Evolutionary conservation across 2,888 invertebrate genomes (phyloP).

Genomic region (Fissipunctia ypsillon): DNA sequence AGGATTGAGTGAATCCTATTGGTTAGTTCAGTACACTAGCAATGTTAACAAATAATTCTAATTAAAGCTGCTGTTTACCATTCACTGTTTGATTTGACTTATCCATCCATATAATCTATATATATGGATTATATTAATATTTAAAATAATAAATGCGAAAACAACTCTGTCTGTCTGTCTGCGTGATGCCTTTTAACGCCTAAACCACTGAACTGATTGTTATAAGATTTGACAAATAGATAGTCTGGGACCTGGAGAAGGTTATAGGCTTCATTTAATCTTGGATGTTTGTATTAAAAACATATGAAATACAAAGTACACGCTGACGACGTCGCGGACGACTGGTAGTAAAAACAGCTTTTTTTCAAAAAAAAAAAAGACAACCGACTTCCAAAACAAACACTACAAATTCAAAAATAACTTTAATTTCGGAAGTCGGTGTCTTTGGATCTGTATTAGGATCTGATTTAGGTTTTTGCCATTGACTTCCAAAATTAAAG

Average conservation of each 20-base stretch:
- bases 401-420: no score
- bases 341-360: background rate
- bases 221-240: background rate
- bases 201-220: background rate
- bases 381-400: no score
- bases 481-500: no score
- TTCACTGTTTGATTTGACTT: background rate
- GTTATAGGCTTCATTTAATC: background rate
- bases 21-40: background rate
- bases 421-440: no score
- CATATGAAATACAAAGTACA: background rate
- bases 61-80: background rate
- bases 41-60: background rate
- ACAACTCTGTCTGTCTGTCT: background rate
- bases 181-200: background rate
- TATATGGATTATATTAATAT: no score
- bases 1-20: constrained; percentile 19
- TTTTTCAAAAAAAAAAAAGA: no score
- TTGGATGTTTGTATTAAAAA: background rate
- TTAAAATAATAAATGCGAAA: background rate
- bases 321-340: background rate
- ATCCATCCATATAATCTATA: background rate
- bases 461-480: no score
- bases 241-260: background rate
- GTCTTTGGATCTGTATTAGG: no score